These are phyloP conservation scores for Clepsis dumicolana DNA, from an alignment of 2,888 invertebrate genomes.

Conservation along the genomic window DNA sequence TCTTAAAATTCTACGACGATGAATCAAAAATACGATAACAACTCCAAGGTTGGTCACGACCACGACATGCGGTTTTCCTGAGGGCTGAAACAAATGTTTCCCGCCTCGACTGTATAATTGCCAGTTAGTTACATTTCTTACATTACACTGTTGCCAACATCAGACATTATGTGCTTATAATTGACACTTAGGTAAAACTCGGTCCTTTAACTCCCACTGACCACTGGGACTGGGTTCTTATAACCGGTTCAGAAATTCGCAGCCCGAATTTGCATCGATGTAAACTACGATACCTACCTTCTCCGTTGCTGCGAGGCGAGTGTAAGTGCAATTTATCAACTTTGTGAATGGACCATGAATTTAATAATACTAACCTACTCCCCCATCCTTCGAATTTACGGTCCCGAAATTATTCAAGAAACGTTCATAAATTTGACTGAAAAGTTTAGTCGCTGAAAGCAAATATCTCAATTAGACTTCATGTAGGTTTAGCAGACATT, in stretches of 20 bases:
- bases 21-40: conserved; percentile 47
- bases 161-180: conserved; percentile 63
- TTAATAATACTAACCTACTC: too few relatives aligned
- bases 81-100: conserved; percentile 50
- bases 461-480: conserved; percentile 9
- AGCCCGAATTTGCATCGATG: conserved; percentile 27
- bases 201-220: conserved; percentile 57
- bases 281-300: too few relatives aligned
- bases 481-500: conserved; percentile 33
- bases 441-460: neutral
- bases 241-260: conserved; percentile 36
- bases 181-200: conserved; percentile 58
- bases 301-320: neutral
- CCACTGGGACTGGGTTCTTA: conserved; percentile 17
- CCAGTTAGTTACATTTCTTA: conserved; percentile 63
- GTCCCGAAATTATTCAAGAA: neutral
- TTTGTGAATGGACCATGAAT: too few relatives aligned
- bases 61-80: conserved; percentile 46
- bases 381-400: neutral
- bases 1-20: conserved; percentile 31
- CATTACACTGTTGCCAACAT: conserved; percentile 63
- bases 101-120: conserved; percentile 59
- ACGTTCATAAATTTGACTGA: neutral
- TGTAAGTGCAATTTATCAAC: neutral
- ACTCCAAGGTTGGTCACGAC: conserved; percentile 49